Evolutionary conservation across 2,888 invertebrate species (phyloP), one percentile per base, ranked within the genome.

Genomic region (Cryptocephalus primarius): DNA sequence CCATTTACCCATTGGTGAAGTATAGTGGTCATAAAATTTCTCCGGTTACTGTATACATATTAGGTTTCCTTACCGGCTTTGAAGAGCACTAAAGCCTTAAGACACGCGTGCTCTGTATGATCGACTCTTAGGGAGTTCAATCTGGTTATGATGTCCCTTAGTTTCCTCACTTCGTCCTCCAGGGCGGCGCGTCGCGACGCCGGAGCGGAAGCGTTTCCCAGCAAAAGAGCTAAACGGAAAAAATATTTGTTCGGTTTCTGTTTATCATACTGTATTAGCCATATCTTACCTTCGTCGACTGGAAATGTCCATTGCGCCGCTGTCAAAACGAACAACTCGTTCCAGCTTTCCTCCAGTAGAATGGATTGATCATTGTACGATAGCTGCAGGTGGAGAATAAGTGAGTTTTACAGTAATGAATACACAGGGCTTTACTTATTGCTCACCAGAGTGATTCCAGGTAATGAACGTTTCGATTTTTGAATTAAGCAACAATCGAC

Each of bases 1-100:
- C n/a, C n/a, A n/a, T n/a, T n/a, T n/a, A n/a, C n/a, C n/a, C n/a
- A n/a, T n/a, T n/a, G n/a, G n/a, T n/a, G n/a, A n/a, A n/a, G n/a
- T n/a, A n/a, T n/a, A n/a, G n/a, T n/a, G n/a, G n/a, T n/a, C n/a
- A n/a, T n/a, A n/a, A n/a, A n/a, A n/a, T n/a, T n/a, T n/a, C n/a
- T n/a, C n/a, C n/a, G n/a, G n/a, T 22, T 22, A 22, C 22, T 4
- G 6, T 22, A 4, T 22, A 22, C 22, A 22, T 4, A 22, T 22
- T 22, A 22, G 3, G 22, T 22, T 22, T 6, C 40, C 14, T 67
- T 70, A 88, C 89, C 88, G 69, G 85, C 78, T 68, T 87, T 86
- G 67, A 89, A 91, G 6, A 91, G 73, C 6, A 88, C 79, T 9
- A 87, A 73, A 0, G 87, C 85, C 64, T 89, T 90, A n/a, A 92